Evolutionary conservation across 1,140 invertebrate genomes (phyloP).

Genomic region (Melipona quadrifasciata): DNA sequence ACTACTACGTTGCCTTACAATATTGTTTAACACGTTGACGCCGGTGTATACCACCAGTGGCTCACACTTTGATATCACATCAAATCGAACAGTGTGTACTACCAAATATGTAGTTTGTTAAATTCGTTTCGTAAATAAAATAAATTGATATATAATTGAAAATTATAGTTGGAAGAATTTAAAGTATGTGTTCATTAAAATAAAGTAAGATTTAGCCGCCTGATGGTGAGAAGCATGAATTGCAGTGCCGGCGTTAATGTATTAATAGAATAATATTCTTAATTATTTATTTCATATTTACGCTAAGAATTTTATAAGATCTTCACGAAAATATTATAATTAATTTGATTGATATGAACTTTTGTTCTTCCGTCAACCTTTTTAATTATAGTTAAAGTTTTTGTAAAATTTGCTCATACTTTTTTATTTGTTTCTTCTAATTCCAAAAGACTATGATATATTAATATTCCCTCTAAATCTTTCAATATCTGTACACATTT

Average conservation of each 20-base stretch:
- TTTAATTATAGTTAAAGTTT: conserved; percentile 24
- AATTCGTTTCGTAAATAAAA: no score
- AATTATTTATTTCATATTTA: conserved; percentile 15
- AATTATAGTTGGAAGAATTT: no score
- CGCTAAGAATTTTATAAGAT: conserved; percentile 44
- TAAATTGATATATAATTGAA: no score
- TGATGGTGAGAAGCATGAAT: no score
- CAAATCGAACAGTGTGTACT: no score
- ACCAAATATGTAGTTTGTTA: no score
- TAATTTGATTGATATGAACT: conserved; percentile 53
- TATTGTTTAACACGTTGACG: conserved; percentile 11
- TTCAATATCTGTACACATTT: conserved; percentile 38
- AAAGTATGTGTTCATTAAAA: no score
- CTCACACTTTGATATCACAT: no score
- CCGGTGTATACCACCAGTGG: no score
- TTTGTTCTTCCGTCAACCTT: conserved; percentile 22
- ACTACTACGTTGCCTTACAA: conserved; percentile 26
- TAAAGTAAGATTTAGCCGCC: no score
- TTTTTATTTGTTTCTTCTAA: conserved; percentile 12
- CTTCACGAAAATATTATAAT: conserved; percentile 47
- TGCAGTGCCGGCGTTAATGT: no score
- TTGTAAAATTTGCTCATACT: neutral
- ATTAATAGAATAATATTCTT: conserved; percentile 26
- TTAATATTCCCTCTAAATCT: conserved; percentile 16
- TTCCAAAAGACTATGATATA: conserved; percentile 3